Evolutionary conservation across 2,113 vertebrate genomes (phyloP), one percentile per base, ranked within the genome.

Genomic region (Melanocharis versteri): DNA sequence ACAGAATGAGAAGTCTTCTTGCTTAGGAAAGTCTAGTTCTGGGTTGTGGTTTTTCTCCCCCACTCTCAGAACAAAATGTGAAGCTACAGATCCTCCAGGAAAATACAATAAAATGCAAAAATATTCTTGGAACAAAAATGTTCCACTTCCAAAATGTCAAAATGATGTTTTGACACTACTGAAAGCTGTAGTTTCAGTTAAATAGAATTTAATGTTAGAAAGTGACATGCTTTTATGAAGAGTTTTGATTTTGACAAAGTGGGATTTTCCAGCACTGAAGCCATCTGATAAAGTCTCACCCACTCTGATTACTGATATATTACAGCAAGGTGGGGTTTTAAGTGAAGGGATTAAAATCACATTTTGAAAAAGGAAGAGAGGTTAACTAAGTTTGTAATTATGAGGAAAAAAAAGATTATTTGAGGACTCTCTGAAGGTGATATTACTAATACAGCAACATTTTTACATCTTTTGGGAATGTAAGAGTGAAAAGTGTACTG

Each of bases 151-250:
- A 86, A 85, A 93, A 90, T 90, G 85, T 95, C 92, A 95, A 86
- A 96, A 81, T 44, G 50, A 72, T 93, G 82, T 96, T 95, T 96
- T 94, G 94, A 96, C 90, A 90, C 84, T 90, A 77, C 62, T 27
- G 23, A 92, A 95, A 96, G 90, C 71, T 94, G 88, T 83, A 86
- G 93, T 91, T 95, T 90, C 87, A 85, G 82, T 96, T 91, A 90
- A 91, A 92, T 54, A 95, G 79, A 83, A 82, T 90, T 93, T 91
- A 86, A 80, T 24, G 18, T 86, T 88, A 69, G 68, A 70, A 95
- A 95, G 75, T 91, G 94, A 90, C 58, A 88, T 14, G 68, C 79
- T 93, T 91, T 85, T 91, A 66, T 72, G 54, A 95, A 87, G 81
- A 87, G 87, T 93, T 96, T 83, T 92, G 79, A 80, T 86, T 95